phyloP scores from a whole-genome alignment of 2,113 vertebrate species.

The Microcebus tavaratra region DNA sequence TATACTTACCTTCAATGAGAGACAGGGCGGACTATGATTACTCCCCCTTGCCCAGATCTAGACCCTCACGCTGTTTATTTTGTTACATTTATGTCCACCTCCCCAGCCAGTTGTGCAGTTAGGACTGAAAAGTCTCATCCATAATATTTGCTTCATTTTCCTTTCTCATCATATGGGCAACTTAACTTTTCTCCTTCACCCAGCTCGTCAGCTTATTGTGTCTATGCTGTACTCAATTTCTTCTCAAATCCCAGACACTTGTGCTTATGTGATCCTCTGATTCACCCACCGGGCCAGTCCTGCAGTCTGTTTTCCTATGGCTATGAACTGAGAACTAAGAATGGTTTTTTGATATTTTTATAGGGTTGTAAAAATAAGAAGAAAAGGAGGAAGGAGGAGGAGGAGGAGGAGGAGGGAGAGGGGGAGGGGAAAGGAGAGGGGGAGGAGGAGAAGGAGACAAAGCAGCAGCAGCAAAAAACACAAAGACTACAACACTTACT shows the following conservation, averaged over 20 bases:
- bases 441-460: too few species aligned
- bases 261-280: neutral
- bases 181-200: neutral
- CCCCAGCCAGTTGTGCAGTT: neutral
- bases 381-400: too few species aligned
- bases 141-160: neutral
- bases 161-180: neutral
- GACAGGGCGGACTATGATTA: too few species aligned
- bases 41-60: too few species aligned
- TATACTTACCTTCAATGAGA: too few species aligned
- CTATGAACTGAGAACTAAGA: neutral
- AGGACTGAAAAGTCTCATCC: neutral
- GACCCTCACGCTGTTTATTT: neutral
- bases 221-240: neutral
- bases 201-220: neutral
- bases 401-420: too few species aligned
- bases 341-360: constrained; percentile 30
- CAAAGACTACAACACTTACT: constrained; percentile 18
- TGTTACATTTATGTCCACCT: neutral
- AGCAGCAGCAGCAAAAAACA: neutral
- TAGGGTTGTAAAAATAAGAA: neutral
- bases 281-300: neutral
- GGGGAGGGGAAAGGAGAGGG: too few species aligned
- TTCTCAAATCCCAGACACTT: neutral
- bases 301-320: neutral